Base-by-base conservation (phyloP, 2,113 vertebrate genomes). In the Trematocara variabile region DNA sequence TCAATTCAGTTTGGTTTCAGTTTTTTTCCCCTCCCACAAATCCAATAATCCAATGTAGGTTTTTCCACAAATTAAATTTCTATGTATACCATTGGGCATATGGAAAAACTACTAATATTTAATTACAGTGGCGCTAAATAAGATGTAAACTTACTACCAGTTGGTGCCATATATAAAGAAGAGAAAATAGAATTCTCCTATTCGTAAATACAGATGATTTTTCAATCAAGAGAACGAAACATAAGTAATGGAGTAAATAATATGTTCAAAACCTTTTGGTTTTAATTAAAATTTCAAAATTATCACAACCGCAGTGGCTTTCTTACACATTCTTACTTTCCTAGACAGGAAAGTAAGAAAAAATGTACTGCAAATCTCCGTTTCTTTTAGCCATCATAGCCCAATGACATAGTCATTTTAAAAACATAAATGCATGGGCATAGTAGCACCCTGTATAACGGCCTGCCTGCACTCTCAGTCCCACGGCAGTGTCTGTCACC, bases 401-500 rank as follows among this genome's bases (percentile, higher is more conserved):
- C 98, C 98, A 99, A 98, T 96, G 98, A 97, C 97, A 98, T 98
- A 97, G 97, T 96, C 37, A 88, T 90, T 92, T 73, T 89, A 88
- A 95, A 88, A 96, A 96, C 96, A 96, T 94, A 96, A 95, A 97
- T 96, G 96, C 97, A 96, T 96, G 96, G 96, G 96, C 95, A 94
- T 93, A 95, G 94, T 93, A 94, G 95, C 87, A 90, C 92, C 28
- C 44, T 75, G 70, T 48, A 95, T 91, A 94, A 94, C 75, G 87
- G 94, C 96, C 93, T 96, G 96, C 95, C 95, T 95, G 97, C 97
- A 98, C 94, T 96, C 93, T 95, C 94, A 96, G 95, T 95, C 95
- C 96, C 96, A 93, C 94, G 94, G 95, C 93, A 95, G 93, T 95
- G 94, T 93, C 92, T 92, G 90, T 82, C 77, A 83, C 77, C 63